Evolutionary conservation across 1,140 invertebrate genomes (phyloP).

Genomic region (Zaprionus vittiger): DNA sequence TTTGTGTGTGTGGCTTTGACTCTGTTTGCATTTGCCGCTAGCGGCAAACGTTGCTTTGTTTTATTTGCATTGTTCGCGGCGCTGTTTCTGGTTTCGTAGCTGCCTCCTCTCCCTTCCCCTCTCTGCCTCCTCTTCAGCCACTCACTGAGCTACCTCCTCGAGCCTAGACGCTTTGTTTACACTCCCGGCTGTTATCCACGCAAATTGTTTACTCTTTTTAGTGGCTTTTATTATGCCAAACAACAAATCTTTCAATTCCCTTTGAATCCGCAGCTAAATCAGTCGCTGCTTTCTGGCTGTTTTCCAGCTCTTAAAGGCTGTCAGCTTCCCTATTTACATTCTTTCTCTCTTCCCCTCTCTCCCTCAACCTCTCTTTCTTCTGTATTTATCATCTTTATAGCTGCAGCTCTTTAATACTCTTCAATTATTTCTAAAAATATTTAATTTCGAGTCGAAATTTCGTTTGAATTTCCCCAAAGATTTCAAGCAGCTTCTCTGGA

Average conservation of each 20-base stretch:
- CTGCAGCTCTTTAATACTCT: background rate
- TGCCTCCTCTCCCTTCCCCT: background rate
- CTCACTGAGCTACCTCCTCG: constrained; percentile 7
- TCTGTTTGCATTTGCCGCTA: constrained; percentile 66
- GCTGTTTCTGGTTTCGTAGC: constrained; percentile 22
- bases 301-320: constrained; percentile 1
- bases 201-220: constrained; percentile 80
- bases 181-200: constrained; percentile 63
- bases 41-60: constrained; percentile 55
- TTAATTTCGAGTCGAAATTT: background rate
- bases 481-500: background rate
- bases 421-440: background rate
- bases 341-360: background rate
- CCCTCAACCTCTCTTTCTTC: background rate
- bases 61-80: constrained; percentile 70
- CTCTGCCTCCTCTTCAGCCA: background rate
- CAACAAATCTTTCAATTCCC: constrained; percentile 43
- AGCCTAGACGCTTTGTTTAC: constrained; percentile 55
- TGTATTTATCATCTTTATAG: background rate
- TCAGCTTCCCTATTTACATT: background rate
- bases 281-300: background rate
- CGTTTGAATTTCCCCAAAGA: background rate
- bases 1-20: constrained; percentile 47
- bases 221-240: constrained; percentile 68
- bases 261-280: constrained; percentile 15